phyloP scores from a whole-genome alignment of 2,888 invertebrate genomes.

The Ecliptopera silaceata region DNA sequence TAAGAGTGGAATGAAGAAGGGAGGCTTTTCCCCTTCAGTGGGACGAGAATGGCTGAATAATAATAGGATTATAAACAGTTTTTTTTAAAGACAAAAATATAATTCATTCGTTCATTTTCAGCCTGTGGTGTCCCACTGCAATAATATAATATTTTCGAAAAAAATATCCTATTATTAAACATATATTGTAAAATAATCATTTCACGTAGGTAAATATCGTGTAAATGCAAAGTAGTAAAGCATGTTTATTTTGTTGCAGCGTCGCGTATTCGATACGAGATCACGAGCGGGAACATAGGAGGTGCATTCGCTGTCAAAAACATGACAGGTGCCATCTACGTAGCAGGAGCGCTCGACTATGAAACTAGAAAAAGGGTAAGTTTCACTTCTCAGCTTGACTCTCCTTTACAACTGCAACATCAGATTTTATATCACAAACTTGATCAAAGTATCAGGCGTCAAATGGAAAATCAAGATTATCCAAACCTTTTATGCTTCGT shows the following conservation, averaged over 20 bases:
- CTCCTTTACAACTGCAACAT: background rate
- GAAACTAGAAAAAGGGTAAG: constrained; percentile 97
- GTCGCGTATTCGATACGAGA: constrained; percentile 99
- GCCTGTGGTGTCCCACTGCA: background rate
- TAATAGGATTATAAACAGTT: too few species aligned
- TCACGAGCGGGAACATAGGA: constrained; percentile 99
- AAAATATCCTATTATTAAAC: too few species aligned
- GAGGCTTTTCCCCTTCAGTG: too few species aligned
- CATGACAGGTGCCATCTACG: constrained; percentile 99
- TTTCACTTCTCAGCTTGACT: constrained; percentile 16
- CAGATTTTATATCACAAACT: background rate
- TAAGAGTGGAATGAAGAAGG: too few species aligned
- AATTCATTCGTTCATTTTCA: too few species aligned
- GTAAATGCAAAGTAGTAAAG: constrained; percentile 19
- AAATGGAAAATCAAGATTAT: background rate
- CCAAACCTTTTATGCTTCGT: too few species aligned
- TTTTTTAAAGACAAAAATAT: too few species aligned
- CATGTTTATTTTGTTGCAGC: constrained; percentile 84
- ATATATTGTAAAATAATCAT: background rate
- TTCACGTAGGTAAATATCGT: background rate
- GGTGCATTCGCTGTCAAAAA: constrained; percentile 99
- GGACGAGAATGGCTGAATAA: too few species aligned
- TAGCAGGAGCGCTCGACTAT: constrained; percentile 98
- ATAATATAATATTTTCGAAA: background rate
- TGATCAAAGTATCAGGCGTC: background rate